Conservation (phyloP, 2,113 vertebrate species). For the Chroicocephalus ridibundus region DNA sequence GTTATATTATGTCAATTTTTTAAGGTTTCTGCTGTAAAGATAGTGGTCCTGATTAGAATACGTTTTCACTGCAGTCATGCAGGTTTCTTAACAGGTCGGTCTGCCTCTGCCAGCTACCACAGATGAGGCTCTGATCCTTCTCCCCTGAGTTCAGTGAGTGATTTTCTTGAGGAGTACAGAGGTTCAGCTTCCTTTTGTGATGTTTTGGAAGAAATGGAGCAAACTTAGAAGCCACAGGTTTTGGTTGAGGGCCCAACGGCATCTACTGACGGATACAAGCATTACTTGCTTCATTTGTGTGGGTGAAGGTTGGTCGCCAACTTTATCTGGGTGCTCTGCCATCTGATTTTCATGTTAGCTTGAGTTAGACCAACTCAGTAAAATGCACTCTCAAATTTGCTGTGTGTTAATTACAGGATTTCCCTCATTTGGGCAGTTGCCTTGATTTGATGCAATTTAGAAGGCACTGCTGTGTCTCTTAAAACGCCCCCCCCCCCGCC, state of each 20-base stretch:
- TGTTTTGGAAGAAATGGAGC: not conserved
- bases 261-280: not conserved
- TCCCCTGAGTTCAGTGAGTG: not conserved
- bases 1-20: conserved; percentile 49
- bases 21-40: conserved; percentile 26
- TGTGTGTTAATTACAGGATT: not conserved
- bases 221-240: not conserved
- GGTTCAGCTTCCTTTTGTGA: not conserved
- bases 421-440: not conserved
- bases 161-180: not conserved
- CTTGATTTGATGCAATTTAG: not conserved
- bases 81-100: not conserved
- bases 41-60: conserved; percentile 9
- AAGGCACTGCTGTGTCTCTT: not conserved
- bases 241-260: not conserved
- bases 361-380: not conserved
- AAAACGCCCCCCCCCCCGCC: fast-evolving
- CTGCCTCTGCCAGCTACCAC: not conserved
- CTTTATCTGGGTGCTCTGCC: not conserved
- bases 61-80: not conserved
- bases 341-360: not conserved
- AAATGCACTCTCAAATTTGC: not conserved
- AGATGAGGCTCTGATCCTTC: not conserved
- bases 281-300: not conserved
- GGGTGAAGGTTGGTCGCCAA: not conserved